Percentiles rank a stretch among this genome's conserved stretches.
Conservation (phyloP, 2,888 invertebrate species). For the Amblyjoppa fuscipennis region DNA sequence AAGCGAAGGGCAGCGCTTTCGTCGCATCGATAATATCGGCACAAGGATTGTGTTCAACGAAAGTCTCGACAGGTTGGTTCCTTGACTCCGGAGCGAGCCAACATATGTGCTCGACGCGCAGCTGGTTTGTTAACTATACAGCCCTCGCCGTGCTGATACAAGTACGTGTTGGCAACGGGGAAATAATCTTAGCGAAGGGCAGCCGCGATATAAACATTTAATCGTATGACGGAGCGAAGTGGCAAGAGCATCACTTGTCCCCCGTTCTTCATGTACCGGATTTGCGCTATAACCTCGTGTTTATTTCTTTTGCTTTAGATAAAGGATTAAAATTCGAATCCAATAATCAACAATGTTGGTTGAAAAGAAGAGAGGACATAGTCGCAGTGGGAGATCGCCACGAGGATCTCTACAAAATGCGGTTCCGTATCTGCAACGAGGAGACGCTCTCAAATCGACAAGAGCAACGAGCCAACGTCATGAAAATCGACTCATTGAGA, state of each 20-base stretch:
- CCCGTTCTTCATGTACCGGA: slow-evolving; percentile 59
- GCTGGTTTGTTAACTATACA: slow-evolving; percentile 58
- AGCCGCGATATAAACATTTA: slow-evolving; percentile 59
- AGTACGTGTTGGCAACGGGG: slow-evolving; percentile 62
- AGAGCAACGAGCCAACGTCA: slow-evolving; percentile 5
- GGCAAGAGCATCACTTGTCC: slow-evolving; percentile 43
- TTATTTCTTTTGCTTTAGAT: slow-evolving; percentile 50
- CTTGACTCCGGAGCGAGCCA: slow-evolving; percentile 65
- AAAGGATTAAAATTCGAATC: slow-evolving; percentile 50
- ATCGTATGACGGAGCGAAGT: slow-evolving; percentile 56
- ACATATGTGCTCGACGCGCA: slow-evolving; percentile 60
- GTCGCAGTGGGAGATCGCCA: slow-evolving; percentile 56
- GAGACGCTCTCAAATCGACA: not conserved
- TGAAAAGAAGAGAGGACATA: slow-evolving; percentile 14
- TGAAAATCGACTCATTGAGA: slow-evolving; percentile 11
- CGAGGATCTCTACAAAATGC: slow-evolving; percentile 54
- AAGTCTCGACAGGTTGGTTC: slow-evolving; percentile 22
- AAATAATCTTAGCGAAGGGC: slow-evolving; percentile 10
- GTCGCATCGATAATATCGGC: not conserved
- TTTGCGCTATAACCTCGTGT: slow-evolving; percentile 57
- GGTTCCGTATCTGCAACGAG: slow-evolving; percentile 31
- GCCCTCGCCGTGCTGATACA: not conserved
- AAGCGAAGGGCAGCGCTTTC: slow-evolving; percentile 11
- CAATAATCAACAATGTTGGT: slow-evolving; percentile 39
- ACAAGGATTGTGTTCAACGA: not conserved